These are phyloP conservation scores for Chelmon rostratus DNA, from an alignment of 2,797 vertebrate species.

Conservation along the genomic window DNA sequence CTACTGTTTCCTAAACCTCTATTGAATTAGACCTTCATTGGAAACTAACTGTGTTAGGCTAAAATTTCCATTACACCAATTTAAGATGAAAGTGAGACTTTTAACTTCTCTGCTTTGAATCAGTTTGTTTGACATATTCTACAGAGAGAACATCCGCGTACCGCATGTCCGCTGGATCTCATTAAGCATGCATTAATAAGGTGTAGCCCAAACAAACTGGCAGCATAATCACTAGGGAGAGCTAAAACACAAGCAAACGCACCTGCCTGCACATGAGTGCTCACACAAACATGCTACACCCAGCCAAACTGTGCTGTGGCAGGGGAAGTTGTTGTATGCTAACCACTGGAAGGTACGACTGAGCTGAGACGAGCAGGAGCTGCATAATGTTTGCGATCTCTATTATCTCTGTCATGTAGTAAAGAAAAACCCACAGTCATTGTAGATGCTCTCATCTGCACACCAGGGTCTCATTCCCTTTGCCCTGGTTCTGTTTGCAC, in stretches of 20 bases:
- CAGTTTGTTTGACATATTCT: conserved; percentile 66
- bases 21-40: conserved; percentile 64
- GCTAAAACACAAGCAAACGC: conserved; percentile 58
- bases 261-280: conserved; percentile 22
- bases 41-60: conserved; percentile 59
- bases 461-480: conserved; percentile 38
- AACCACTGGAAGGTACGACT: conserved; percentile 34
- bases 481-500: conserved; percentile 47
- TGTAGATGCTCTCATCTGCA: conserved; percentile 35
- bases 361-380: conserved; percentile 35
- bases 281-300: conserved; percentile 3
- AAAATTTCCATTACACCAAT: conserved; percentile 62
- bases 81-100: conserved; percentile 63
- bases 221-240: conserved; percentile 36
- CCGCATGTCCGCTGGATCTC: conserved; percentile 59
- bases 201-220: conserved; percentile 58
- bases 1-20: conserved; percentile 62
- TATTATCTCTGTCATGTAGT: conserved; percentile 50
- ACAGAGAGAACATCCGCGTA: conserved; percentile 41
- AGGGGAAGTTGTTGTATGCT: conserved; percentile 17
- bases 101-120: conserved; percentile 62
- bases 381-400: conserved; percentile 52
- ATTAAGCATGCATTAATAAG: conserved; percentile 62
- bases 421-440: conserved; percentile 24
- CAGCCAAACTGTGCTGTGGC: neutral